Evolutionary conservation across 2,888 invertebrate genomes (phyloP).

Genomic region (Pediacus dermestoides): DNA sequence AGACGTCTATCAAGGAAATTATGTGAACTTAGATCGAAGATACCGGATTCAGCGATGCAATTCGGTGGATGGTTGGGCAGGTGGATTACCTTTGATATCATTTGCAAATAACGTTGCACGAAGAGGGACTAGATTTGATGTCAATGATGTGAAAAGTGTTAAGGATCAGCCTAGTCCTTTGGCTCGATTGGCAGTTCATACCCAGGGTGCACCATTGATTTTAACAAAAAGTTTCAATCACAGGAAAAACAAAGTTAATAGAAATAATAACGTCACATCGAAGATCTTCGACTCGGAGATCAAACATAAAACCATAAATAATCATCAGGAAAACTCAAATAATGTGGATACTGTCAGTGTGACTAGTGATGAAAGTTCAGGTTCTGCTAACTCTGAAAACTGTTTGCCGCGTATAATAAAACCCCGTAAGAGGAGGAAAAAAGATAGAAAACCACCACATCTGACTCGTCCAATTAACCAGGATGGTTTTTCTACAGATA

Average conservation of each 20-base stretch:
- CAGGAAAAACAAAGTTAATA: conserved; percentile 41
- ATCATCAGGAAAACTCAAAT: conserved; percentile 28
- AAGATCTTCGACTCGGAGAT: conserved; percentile 29
- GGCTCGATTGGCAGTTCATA: conserved; percentile 75
- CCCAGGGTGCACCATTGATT: conserved; percentile 81
- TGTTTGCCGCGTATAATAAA: conserved; percentile 85
- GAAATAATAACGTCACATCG: conserved; percentile 28
- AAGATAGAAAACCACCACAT: conserved; percentile 72
- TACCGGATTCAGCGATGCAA: conserved; percentile 40
- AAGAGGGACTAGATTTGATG: not conserved
- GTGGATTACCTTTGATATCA: conserved; percentile 72
- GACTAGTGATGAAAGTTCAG: conserved; percentile 74
- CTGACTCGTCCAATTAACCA: conserved; percentile 15
- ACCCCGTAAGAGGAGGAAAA: conserved; percentile 84
- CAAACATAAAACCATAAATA: conserved; percentile 32
- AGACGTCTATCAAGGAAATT: conserved; percentile 27
- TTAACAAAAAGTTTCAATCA: conserved; percentile 61
- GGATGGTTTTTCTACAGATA: conserved; percentile 41
- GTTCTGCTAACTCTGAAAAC: conserved; percentile 63
- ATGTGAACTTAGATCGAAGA: conserved; percentile 42
- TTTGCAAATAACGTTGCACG: conserved; percentile 60
- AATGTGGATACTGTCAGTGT: conserved; percentile 65
- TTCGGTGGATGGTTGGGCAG: conserved; percentile 67
- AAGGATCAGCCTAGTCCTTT: conserved; percentile 45
- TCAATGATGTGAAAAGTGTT: not conserved